These are phyloP conservation scores for Ciconia boyciana DNA, from an alignment of 2,113 vertebrate species.

Conservation along the genomic window DNA sequence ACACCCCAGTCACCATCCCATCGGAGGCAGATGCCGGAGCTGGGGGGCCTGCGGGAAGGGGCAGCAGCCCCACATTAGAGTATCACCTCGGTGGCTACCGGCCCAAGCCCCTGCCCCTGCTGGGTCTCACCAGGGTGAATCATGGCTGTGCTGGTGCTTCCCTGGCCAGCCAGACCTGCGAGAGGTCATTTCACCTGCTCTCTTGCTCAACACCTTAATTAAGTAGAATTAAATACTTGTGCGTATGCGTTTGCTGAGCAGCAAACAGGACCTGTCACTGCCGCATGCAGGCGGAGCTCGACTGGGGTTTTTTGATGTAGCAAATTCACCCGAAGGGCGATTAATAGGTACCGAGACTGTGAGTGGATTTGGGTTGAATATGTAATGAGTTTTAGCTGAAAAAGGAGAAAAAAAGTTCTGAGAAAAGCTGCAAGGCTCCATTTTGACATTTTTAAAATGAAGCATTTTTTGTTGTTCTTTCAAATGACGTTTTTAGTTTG, in stretches of 20 bases:
- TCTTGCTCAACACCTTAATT: background rate
- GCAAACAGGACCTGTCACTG: background rate
- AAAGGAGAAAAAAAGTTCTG: background rate
- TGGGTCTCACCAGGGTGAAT: background rate
- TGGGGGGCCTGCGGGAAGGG: accelerated
- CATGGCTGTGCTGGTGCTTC: background rate
- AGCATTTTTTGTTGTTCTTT: background rate
- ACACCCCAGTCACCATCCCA: no score
- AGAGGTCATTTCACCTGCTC: background rate
- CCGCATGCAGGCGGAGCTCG: accelerated
- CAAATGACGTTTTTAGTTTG: background rate
- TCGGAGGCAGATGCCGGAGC: accelerated
- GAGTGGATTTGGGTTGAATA: background rate
- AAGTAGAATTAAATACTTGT: background rate
- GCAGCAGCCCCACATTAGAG: accelerated
- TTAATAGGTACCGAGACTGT: background rate
- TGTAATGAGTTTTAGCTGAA: background rate
- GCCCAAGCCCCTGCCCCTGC: background rate
- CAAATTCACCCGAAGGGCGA: background rate
- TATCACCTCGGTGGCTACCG: background rate
- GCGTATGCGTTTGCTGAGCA: background rate
- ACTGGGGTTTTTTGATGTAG: background rate
- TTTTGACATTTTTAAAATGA: background rate
- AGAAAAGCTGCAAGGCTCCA: background rate
- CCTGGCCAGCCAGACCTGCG: background rate